phyloP scores from a whole-genome alignment of 1,140 invertebrate genomes.

The Scaptomyza montana region DNA sequence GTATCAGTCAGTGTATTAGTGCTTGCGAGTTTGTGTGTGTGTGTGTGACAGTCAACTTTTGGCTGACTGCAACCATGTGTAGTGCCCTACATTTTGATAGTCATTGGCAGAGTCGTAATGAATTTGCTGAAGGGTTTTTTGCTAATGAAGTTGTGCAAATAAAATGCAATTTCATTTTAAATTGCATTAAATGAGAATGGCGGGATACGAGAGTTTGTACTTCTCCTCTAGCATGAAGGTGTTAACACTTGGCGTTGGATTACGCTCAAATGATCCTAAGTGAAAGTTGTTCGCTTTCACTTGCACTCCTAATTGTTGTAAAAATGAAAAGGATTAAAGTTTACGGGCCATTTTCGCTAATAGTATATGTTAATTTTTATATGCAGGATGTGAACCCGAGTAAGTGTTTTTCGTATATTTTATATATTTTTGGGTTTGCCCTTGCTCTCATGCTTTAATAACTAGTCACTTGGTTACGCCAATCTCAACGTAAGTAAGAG shows the following conservation, averaged over 20 bases:
- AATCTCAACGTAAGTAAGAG: too few relatives aligned
- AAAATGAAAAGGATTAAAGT: constrained; percentile 13
- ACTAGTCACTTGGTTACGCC: too few relatives aligned
- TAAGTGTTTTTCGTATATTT: too few relatives aligned
- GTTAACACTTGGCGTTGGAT: constrained; percentile 18
- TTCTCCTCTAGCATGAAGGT: constrained; percentile 6
- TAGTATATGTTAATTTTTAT: constrained; percentile 10
- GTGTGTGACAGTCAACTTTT: constrained; percentile 39
- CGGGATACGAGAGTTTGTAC: constrained; percentile 19
- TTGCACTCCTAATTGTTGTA: constrained; percentile 15
- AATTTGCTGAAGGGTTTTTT: constrained; percentile 77
- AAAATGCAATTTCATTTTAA: constrained; percentile 73
- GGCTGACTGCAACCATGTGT: constrained; percentile 46
- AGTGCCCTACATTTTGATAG: constrained; percentile 69
- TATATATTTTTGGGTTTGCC: too few relatives aligned
- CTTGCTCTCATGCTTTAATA: too few relatives aligned
- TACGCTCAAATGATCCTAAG: constrained; percentile 25
- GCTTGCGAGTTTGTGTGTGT: constrained; percentile 7
- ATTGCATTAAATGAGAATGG: constrained; percentile 67
- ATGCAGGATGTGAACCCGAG: background rate
- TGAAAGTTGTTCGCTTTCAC: constrained; percentile 27
- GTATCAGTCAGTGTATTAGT: background rate
- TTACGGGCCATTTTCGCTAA: constrained; percentile 8
- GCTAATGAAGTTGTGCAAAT: constrained; percentile 75
- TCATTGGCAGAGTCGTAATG: constrained; percentile 63